phyloP scores from a whole-genome alignment of 2,113 vertebrate species.

The Phasianus colchicus region DNA sequence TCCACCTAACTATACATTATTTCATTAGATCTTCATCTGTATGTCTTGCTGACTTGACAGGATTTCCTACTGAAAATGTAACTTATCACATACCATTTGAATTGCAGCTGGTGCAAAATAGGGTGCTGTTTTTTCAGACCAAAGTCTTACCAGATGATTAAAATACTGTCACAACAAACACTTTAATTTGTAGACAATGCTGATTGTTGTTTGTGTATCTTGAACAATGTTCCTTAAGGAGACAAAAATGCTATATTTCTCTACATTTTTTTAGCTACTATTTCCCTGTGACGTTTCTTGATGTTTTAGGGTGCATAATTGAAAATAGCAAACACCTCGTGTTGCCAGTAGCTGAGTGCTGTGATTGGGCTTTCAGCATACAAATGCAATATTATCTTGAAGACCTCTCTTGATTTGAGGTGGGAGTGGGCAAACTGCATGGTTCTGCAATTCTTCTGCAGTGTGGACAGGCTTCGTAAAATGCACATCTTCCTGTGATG shows the following conservation, averaged over 20 bases:
- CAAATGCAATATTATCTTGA: neutral
- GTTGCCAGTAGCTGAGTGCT: neutral
- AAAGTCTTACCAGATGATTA: neutral
- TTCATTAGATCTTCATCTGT: neutral
- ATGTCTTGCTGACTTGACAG: neutral
- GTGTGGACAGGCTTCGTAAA: neutral
- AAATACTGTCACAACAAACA: neutral
- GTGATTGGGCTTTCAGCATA: neutral
- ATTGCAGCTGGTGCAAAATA: neutral
- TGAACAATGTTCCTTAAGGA: neutral
- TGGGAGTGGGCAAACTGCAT: rapidly evolving
- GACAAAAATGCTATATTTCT: rapidly evolving
- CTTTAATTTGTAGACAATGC: neutral
- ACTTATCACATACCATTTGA: neutral
- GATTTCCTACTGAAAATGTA: neutral
- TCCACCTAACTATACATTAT: neutral
- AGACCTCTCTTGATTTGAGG: neutral
- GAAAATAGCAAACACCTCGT: neutral
- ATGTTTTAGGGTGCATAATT: neutral
- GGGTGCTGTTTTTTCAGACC: neutral
- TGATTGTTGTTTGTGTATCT: neutral
- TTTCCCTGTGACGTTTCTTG: neutral
- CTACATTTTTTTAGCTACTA: neutral
- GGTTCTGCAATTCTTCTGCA: neutral
- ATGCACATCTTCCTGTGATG: rapidly evolving